Conservation (phyloP, 2,888 invertebrate species). For the Drosophila nr. fundita region DNA sequence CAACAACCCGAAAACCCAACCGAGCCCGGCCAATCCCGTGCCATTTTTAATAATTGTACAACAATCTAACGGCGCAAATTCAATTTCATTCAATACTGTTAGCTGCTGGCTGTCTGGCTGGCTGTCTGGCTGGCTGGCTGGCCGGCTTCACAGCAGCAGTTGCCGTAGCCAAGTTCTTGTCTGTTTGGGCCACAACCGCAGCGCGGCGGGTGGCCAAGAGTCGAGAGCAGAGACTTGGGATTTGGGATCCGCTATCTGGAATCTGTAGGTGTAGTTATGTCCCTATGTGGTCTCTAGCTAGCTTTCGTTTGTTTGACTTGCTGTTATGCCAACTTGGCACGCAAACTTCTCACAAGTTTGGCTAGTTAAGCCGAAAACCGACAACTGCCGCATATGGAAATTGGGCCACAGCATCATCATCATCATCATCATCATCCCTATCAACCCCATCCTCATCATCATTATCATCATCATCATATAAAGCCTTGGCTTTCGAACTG, state of each 20-base stretch:
- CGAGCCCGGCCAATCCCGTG: conserved; percentile 15
- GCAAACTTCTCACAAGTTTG: conserved; percentile 74
- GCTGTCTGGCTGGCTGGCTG: conserved; percentile 37
- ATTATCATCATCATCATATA: conserved; percentile 9
- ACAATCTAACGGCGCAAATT: conserved; percentile 63
- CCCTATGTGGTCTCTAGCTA: conserved; percentile 50
- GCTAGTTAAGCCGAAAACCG: conserved; percentile 73
- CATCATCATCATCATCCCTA: conserved; percentile 16
- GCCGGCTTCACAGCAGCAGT: conserved; percentile 37
- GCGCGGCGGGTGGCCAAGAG: conserved; percentile 9
- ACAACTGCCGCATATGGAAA: conserved; percentile 71
- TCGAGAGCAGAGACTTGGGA: conserved; percentile 16
- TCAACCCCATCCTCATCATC: conserved; percentile 10
- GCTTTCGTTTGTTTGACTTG: conserved; percentile 73
- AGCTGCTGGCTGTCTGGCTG: conserved; percentile 39
- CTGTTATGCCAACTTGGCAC: conserved; percentile 73
- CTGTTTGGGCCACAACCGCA: conserved; percentile 52
- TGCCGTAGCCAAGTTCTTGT: conserved; percentile 69
- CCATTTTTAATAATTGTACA: conserved; percentile 72
- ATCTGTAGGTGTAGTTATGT: conserved; percentile 35
- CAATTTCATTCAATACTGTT: conserved; percentile 78
- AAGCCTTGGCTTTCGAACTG: conserved; percentile 45
- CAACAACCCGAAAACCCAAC: conserved; percentile 31
- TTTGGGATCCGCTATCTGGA: conserved; percentile 12
- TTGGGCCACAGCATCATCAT: conserved; percentile 60